Evolutionary conservation across 2,113 vertebrate genomes (phyloP), one percentile per base, ranked within the genome.

Genomic region (Peromyscus leucopus): DNA sequence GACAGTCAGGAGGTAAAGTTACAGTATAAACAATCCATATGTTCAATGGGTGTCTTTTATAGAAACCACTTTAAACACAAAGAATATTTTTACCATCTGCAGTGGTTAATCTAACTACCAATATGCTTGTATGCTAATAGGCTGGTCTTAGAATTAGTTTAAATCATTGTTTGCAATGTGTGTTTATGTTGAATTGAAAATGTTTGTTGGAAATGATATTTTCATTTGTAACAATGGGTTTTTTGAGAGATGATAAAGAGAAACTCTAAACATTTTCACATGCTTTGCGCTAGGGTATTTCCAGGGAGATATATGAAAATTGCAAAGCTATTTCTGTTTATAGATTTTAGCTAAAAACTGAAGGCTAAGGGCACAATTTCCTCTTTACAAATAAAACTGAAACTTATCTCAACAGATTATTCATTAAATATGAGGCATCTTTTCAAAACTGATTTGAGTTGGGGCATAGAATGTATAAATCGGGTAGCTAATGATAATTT

Each of bases 271-370:
- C 55, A 61, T 88, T 95, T 89, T 67, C 51, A 59, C 33, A 21
- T 39, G 10, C 59, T 48, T 42, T 0, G 80, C 87, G 13, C 42
- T 59, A 85, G 57, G 46, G 80, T 22, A 46, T 96, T 90, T 95
- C 80, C 71, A 22, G 63, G 82, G 51, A 83, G 42, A 83, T 72
- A 9, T 59, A 82, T 79, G 95, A 86, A 96, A 89, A 78, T 91
- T 89, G 24, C 76, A 74, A 86, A 59, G 21, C 31, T 72, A 22
- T 59, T 92, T 85, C n/a, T 76, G 48, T 87, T 67, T 74, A 84
- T n/a, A 87, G 21, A 65, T 75, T 79, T 92, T 55, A 84, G 57
- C 69, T 78, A 55, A 55, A 90, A 61, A 3, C 0, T 42, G 48
- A 91, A 55, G 46, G 8, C 33, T 65, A 88, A 71, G n/a, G 51